These are phyloP conservation scores for Atopsyche davidsoni DNA, from an alignment of 1,140 invertebrate genomes.

Conservation along the genomic window DNA sequence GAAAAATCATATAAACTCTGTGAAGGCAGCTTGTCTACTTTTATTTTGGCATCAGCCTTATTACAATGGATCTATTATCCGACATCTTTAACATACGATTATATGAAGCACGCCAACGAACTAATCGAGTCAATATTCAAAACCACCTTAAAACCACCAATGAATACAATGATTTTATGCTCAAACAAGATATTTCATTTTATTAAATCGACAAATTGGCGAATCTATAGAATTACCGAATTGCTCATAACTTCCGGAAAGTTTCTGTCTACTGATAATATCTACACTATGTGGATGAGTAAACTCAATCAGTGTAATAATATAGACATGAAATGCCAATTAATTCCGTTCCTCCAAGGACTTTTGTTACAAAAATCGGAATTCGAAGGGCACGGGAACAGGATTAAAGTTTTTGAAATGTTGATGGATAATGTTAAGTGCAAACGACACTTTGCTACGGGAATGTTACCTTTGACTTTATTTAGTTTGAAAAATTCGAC, in stretches of 20 bases:
- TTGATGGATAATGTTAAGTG: conserved; percentile 5
- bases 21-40: conserved; percentile 5
- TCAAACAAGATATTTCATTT: conserved; percentile 11
- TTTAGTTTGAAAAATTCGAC: conserved; percentile 3
- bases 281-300: conserved; percentile 10
- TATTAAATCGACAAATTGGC: conserved; percentile 11
- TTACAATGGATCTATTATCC: conserved; percentile 20
- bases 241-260: conserved; percentile 5
- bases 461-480: conserved; percentile 9
- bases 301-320: conserved; percentile 2
- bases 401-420: conserved; percentile 2
- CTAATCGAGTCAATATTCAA: conserved; percentile 7
- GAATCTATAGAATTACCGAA: conserved; percentile 8
- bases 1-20: conserved; percentile 9
- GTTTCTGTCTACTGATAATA: neutral
- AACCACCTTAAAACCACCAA: neutral
- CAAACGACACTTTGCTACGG: conserved; percentile 6
- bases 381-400: conserved; percentile 2
- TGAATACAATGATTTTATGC: conserved; percentile 7
- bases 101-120: conserved; percentile 3
- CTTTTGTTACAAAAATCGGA: conserved; percentile 7
- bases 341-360: conserved; percentile 6
- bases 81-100: neutral
- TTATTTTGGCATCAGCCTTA: conserved; percentile 10
- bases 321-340: conserved; percentile 7